Evolutionary conservation across 2,797 vertebrate genomes (phyloP).

Genomic region (Muscicapa comitata): DNA sequence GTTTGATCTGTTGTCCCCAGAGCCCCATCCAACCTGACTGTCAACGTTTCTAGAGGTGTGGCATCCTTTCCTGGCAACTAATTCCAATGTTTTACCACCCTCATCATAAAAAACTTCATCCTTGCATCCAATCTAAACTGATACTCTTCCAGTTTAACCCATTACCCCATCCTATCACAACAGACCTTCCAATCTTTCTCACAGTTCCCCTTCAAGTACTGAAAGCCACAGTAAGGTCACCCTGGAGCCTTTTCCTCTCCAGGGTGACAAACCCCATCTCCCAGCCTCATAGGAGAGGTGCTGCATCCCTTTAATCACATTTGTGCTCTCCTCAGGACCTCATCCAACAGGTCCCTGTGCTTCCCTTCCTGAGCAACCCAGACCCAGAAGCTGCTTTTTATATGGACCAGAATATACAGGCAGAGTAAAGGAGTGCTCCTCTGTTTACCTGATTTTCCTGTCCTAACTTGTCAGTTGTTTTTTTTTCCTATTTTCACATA

Average conservation of each 20-base stretch:
- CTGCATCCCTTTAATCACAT: background rate
- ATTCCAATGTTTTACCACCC: background rate
- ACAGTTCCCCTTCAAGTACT: background rate
- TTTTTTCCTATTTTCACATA: background rate
- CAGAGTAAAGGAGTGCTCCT: background rate
- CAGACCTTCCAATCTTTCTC: background rate
- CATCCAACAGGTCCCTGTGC: background rate
- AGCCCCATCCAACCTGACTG: background rate
- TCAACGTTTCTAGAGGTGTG: background rate
- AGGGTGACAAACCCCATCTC: background rate
- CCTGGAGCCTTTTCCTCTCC: background rate
- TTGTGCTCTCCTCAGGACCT: background rate
- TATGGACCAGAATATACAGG: background rate
- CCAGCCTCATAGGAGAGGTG: background rate
- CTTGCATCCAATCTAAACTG: background rate
- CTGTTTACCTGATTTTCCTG: background rate
- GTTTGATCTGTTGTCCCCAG: background rate
- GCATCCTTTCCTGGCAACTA: background rate
- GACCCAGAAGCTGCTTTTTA: background rate
- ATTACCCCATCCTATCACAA: background rate
- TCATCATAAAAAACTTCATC: background rate
- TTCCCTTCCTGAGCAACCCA: background rate
- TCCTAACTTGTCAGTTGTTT: background rate
- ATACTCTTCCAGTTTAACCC: background rate
- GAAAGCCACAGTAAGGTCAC: background rate